Evolutionary conservation across 2,113 vertebrate genomes (phyloP).

Genomic region (Ceratotherium simum): DNA sequence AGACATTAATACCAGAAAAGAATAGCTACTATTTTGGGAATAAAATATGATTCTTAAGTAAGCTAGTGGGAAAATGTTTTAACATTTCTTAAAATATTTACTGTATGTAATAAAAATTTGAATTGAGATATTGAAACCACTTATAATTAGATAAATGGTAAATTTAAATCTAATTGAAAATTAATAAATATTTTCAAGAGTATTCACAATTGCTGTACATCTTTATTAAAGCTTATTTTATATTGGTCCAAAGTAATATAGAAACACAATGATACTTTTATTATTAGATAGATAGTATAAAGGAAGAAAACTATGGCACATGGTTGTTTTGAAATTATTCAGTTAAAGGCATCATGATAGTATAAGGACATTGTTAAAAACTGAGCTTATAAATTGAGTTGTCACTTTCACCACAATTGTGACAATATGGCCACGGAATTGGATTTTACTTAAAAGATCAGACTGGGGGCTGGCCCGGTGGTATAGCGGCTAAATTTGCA

Average conservation of each 20-base stretch:
- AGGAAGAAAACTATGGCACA: background rate
- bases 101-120: background rate
- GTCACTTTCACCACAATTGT: background rate
- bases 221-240: background rate
- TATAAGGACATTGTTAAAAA: background rate
- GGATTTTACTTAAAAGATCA: background rate
- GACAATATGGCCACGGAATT: background rate
- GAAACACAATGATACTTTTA: background rate
- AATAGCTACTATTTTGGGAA: background rate
- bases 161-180: background rate
- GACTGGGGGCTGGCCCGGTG: background rate
- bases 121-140: constrained; percentile 9
- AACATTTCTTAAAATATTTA: background rate
- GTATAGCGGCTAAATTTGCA: no score
- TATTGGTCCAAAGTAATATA: background rate
- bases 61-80: background rate
- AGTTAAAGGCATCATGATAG: background rate
- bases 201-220: background rate
- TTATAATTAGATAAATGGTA: background rate
- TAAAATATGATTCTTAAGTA: background rate
- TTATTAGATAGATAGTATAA: background rate
- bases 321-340: background rate
- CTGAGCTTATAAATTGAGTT: background rate
- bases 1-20: background rate
- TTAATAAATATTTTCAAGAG: constrained; percentile 25